Conservation (phyloP, 2,888 invertebrate species). For the Caradrina kadenii region DNA sequence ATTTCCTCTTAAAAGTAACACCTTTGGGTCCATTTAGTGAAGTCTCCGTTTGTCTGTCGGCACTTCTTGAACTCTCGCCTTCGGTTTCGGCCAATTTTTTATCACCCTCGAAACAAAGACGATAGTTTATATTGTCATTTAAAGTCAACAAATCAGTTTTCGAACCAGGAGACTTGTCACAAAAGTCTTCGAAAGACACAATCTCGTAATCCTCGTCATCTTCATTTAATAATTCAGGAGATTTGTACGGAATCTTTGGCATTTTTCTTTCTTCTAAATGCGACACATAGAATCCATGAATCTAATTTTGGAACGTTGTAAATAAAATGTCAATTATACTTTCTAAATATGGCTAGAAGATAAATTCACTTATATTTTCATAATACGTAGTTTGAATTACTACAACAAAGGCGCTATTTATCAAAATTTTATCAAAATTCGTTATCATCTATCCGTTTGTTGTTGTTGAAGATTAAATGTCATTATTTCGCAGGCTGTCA, state of each 20-base stretch:
- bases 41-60: constrained; percentile 82
- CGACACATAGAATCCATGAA: constrained; percentile 51
- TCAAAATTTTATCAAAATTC: constrained; percentile 10
- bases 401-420: constrained; percentile 10
- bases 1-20: constrained; percentile 77
- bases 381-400: neutral
- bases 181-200: constrained; percentile 91
- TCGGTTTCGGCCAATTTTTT: constrained; percentile 75
- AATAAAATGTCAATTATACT: neutral
- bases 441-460: constrained; percentile 51
- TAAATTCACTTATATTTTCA: constrained; percentile 4
- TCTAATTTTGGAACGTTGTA: constrained; percentile 61
- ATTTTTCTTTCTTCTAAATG: constrained; percentile 70
- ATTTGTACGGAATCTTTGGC: constrained; percentile 87
- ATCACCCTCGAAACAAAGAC: constrained; percentile 85
- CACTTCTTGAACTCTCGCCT: constrained; percentile 81
- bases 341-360: neutral
- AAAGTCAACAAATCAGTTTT: constrained; percentile 90
- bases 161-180: constrained; percentile 88
- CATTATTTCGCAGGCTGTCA: neutral
- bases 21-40: constrained; percentile 82
- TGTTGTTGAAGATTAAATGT: constrained; percentile 45
- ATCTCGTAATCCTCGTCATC: constrained; percentile 87
- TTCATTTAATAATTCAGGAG: constrained; percentile 79
- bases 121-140: constrained; percentile 89